phyloP scores from a whole-genome alignment of 2,113 vertebrate genomes.

The Nothoprocta pentlandii region DNA sequence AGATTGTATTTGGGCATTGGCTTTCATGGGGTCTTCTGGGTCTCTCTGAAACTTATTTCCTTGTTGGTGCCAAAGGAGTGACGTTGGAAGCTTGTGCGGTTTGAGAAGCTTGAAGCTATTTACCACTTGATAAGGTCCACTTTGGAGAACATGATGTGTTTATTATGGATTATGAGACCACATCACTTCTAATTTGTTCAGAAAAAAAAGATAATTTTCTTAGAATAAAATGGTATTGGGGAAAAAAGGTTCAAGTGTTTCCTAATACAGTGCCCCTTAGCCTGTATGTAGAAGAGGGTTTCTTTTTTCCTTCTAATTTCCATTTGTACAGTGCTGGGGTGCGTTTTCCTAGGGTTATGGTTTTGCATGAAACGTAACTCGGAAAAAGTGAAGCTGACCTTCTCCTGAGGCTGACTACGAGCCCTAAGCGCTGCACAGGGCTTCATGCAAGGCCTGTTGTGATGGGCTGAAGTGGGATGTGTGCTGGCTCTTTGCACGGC shows the following conservation, averaged over 20 bases:
- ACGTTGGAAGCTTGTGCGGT: not conserved
- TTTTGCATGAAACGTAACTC: slow-evolving; percentile 30
- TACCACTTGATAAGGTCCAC: not conserved
- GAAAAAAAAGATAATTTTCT: slow-evolving; percentile 6
- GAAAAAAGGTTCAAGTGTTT: slow-evolving; percentile 4
- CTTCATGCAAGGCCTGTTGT: slow-evolving; percentile 47
- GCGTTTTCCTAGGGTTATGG: slow-evolving; percentile 10
- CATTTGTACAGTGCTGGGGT: slow-evolving; percentile 37
- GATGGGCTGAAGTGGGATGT: slow-evolving; percentile 52
- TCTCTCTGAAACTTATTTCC: not conserved
- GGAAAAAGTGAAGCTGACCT: not conserved
- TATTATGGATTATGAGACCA: slow-evolving; percentile 21
- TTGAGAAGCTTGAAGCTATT: slow-evolving; percentile 10
- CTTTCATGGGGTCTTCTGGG: not conserved
- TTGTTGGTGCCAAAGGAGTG: not conserved
- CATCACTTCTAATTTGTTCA: slow-evolving; percentile 6
- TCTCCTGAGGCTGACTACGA: slow-evolving; percentile 2
- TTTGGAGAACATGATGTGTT: slow-evolving; percentile 10
- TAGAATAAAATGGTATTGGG: not conserved
- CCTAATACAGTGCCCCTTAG: slow-evolving; percentile 18
- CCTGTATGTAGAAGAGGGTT: not conserved
- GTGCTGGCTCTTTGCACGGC: slow-evolving; percentile 47
- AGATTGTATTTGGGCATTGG: not conserved
- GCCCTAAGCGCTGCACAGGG: not conserved
- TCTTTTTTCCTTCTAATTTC: not conserved